Evolutionary conservation across 2,113 vertebrate species (phyloP), one percentile per base, ranked within the genome.

Genomic region (Antigone vipio): DNA sequence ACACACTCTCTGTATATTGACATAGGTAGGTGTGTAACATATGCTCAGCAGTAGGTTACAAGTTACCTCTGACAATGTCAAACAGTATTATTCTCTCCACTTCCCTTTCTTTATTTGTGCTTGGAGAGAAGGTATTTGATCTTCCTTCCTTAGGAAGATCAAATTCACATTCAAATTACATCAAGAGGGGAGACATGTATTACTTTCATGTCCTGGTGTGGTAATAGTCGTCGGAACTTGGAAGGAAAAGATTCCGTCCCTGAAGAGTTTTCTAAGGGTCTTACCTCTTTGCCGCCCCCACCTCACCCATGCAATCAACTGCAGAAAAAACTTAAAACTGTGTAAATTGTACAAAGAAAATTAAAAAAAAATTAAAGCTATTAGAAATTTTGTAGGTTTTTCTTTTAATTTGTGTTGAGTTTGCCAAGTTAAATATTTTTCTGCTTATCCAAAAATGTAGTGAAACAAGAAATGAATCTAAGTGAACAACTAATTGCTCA

Each of bases 61-160:
- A 32, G 40, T 56, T 93, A 44, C 34, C 12, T 86, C 76, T 86
- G 68, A 77, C 78, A 53, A 35, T 44, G 76, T 87, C 82, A 94
- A 96, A 88, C 16, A 59, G 15, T 47, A 52, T 92, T 67, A 72
- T 88, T 84, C 49, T 75, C 93, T 79, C n/a, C 27, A 58, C 49
- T 91, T 88, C 19, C 38, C 23, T 29, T 42, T 67, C 80, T 89
- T 77, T 85, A 47, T 89, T 89, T 95, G 58, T 85, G 69, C 77
- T 88, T 66, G 47, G 34, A 72, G 84, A 89, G 58, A 85, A 87
- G 34, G 26, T 74, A 71, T 84, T 95, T 96, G 76, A 74, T 94
- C 59, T 86, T 74, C 22, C 21, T 77, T 77, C 49, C 50, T 66
- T 9, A 62, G 79, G 59, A 91, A 92, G 63, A 85, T 22, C 81